These are phyloP conservation scores for Amaurobius ferox DNA, from an alignment of 2,888 invertebrate genomes.

Conservation along the genomic window DNA sequence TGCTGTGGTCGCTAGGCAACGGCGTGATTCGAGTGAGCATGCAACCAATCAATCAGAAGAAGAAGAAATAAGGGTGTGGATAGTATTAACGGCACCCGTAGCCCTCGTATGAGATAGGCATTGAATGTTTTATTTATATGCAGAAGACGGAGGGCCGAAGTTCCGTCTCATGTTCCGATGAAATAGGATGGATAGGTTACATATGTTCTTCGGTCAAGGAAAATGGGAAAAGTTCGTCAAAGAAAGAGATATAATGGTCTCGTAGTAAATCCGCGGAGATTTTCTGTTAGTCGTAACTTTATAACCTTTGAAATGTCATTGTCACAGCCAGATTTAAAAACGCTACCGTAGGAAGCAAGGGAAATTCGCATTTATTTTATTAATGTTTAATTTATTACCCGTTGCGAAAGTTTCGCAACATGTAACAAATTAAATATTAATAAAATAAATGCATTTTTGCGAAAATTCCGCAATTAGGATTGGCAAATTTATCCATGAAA, in stretches of 20 bases:
- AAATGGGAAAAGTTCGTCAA: background rate
- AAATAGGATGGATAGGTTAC: background rate
- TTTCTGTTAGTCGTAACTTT: too few species aligned
- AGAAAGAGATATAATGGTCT: background rate
- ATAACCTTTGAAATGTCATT: too few species aligned
- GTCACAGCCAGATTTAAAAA: too few species aligned
- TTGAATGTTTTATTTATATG: slow-evolving; percentile 4
- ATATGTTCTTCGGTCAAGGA: background rate
- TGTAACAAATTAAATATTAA: too few species aligned
- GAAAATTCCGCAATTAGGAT: too few species aligned
- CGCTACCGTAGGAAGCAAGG: too few species aligned
- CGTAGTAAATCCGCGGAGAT: too few species aligned
- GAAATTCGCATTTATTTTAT: too few species aligned
- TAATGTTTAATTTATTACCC: too few species aligned
- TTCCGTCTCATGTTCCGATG: background rate
- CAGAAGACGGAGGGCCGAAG: background rate
- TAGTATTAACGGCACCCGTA: slow-evolving; percentile 16
- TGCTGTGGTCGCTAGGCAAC: slow-evolving; percentile 42
- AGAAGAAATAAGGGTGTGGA: slow-evolving; percentile 12
- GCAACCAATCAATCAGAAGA: slow-evolving; percentile 49
- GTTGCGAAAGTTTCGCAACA: too few species aligned
- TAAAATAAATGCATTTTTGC: too few species aligned
- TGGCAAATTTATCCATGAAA: too few species aligned
- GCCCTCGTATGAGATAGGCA: background rate
- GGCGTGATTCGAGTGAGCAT: background rate